Evolutionary conservation across 2,888 invertebrate genomes (phyloP), one percentile per base, ranked within the genome.

Genomic region (Dusona sp.): DNA sequence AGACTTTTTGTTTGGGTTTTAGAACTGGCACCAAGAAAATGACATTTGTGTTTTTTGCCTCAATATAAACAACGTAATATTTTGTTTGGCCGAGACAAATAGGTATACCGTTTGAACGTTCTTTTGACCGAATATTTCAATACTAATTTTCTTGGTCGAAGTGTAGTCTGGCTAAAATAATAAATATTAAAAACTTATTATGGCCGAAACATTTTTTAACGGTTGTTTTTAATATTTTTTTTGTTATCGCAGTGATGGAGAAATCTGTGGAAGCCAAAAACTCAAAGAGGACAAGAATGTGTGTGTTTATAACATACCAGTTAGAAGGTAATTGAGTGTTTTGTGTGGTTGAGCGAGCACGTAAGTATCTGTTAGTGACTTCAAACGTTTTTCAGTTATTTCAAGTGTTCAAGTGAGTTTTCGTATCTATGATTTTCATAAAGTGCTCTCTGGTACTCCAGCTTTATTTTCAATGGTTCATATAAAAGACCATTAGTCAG

Each of bases 301-400:
- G 13, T 29, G 61, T 16, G 29, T 29, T 61, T 29, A 61, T 29
- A 6, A 61, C 29, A 29, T 29, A 16, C 16, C 1, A 61, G 61
- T 29, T 16, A 29, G 16, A 25, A 29, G 29, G 29, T 29, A 29
- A 29, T 61, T 29, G 29, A 61, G 61, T 61, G 61, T 29, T 29
- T 61, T 29, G 29, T 29, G 16, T 6, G 6, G 61, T 29, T 29
- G 61, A 29, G 61, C 61, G 29, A 29, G 61, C 29, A 61, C 61
- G 3, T 29, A 7, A 11, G 16, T 16, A 61, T 61, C 29, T 29
- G 4, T 61, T 9, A 61, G 61, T 11, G 29, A 61, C 61, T 61
- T 67, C 67, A 38, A 38, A 36, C 38, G 67, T 11, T 22, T 67
- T 38, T 67, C 38, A 22, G 67, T 67, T 38, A 67, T 67, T 61